A percentile compares a stretch with the other conserved stretches of the same genome.
phyloP scores from a whole-genome alignment of 2,888 invertebrate genomes.

The Podotricha telesiphe region DNA sequence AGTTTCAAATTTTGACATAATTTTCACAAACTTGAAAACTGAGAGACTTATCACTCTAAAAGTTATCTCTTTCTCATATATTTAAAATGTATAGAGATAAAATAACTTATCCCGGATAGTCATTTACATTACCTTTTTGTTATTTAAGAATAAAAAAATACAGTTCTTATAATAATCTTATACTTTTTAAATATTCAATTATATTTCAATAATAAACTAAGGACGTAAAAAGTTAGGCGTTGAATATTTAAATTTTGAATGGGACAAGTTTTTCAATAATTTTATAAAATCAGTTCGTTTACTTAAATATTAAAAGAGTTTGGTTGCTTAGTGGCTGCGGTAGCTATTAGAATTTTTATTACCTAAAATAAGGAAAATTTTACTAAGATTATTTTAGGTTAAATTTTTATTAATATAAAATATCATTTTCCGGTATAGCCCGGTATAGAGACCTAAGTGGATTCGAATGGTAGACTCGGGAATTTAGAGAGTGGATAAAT shows the following conservation, averaged over 20 bases:
- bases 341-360: neutral
- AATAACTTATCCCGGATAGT: no score
- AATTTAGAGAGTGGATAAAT: no score
- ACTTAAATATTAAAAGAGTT: conserved; percentile 4
- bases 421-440: no score
- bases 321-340: neutral
- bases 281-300: conserved; percentile 7
- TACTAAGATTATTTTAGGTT: neutral
- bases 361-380: neutral
- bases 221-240: conserved; percentile 2
- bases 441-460: no score
- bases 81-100: no score
- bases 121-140: neutral
- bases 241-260: conserved; percentile 13
- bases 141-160: neutral
- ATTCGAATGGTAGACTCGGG: no score
- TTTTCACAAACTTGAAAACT: no score
- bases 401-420: no score
- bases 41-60: no score
- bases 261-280: conserved; percentile 13
- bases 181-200: conserved; percentile 5
- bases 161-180: neutral
- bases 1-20: no score
- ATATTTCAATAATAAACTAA: conserved; percentile 2
- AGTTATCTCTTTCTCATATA: no score